Percentiles rank a stretch among this genome's conserved stretches.
These are phyloP conservation scores for Bugula neritina DNA, from an alignment of 2,888 invertebrate genomes.

Conservation along the genomic window DNA sequence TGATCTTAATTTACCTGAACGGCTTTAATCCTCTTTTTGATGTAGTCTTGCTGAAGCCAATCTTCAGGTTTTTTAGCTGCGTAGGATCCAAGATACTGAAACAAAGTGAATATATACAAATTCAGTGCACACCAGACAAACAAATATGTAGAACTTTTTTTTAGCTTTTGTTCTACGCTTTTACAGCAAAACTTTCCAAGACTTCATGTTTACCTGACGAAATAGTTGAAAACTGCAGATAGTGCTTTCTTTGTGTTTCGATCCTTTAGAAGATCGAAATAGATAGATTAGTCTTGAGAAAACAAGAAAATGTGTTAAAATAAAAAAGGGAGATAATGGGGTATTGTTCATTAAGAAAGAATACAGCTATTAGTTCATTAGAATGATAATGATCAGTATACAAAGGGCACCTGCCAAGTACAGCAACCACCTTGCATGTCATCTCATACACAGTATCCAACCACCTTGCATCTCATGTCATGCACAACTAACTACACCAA, in stretches of 20 bases:
- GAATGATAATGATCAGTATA: not conserved
- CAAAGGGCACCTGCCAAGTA: not conserved
- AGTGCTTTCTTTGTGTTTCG: no score
- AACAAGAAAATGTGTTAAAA: not conserved
- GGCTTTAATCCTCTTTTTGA: not conserved
- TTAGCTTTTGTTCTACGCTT: no score
- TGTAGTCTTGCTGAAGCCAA: not conserved
- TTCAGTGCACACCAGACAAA: no score
- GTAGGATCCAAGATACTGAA: conserved; percentile 17
- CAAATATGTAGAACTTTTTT: no score
- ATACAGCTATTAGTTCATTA: not conserved
- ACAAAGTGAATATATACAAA: not conserved
- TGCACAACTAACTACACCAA: no score
- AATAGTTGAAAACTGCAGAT: no score
- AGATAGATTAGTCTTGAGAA: not conserved
- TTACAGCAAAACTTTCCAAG: no score
- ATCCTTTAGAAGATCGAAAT: no score
- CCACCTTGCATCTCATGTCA: no score
- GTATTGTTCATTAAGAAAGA: not conserved
- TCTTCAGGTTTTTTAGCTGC: conserved; percentile 4
- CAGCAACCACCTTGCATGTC: not conserved
- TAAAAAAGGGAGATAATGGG: not conserved
- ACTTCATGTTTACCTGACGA: no score
- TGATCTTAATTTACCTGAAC: conserved; percentile 12
- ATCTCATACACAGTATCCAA: no score